Conservation (phyloP, 2,888 invertebrate species). For the Carabus problematicus region DNA sequence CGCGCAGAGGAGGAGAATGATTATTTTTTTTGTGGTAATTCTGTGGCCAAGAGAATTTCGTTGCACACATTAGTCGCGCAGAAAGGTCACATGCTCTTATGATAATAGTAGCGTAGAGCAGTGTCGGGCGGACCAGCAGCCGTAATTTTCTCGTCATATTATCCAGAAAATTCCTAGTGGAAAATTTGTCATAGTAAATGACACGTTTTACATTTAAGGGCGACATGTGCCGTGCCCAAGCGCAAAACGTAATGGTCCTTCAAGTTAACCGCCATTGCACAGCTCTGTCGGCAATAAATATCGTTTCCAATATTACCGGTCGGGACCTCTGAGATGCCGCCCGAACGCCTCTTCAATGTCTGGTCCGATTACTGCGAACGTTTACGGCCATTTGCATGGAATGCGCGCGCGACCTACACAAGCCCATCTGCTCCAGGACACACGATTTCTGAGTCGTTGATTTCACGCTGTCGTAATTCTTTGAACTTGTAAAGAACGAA, state of each 20-base stretch:
- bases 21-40: no score
- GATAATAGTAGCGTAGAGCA: background rate
- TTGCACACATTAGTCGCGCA: no score
- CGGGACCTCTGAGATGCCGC: background rate
- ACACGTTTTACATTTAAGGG: slow-evolving; percentile 31
- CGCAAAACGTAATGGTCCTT: slow-evolving; percentile 27
- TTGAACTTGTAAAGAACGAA: no score
- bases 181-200: slow-evolving; percentile 31
- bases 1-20: no score
- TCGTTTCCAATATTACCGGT: slow-evolving; percentile 38
- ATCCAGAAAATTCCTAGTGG: slow-evolving; percentile 13
- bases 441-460: slow-evolving; percentile 13
- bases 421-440: slow-evolving; percentile 6
- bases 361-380: slow-evolving; percentile 27
- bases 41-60: no score
- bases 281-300: slow-evolving; percentile 33
- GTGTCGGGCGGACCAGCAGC: background rate
- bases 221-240: slow-evolving; percentile 24
- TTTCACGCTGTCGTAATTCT: slow-evolving; percentile 11
- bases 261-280: slow-evolving; percentile 31
- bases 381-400: slow-evolving; percentile 40
- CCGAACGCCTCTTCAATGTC: slow-evolving; percentile 42
- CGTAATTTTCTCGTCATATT: slow-evolving; percentile 14
- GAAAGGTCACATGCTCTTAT: no score
- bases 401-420: background rate